Evolutionary conservation across 2,113 vertebrate species (phyloP).

Genomic region (Gambusia holbrooki): DNA sequence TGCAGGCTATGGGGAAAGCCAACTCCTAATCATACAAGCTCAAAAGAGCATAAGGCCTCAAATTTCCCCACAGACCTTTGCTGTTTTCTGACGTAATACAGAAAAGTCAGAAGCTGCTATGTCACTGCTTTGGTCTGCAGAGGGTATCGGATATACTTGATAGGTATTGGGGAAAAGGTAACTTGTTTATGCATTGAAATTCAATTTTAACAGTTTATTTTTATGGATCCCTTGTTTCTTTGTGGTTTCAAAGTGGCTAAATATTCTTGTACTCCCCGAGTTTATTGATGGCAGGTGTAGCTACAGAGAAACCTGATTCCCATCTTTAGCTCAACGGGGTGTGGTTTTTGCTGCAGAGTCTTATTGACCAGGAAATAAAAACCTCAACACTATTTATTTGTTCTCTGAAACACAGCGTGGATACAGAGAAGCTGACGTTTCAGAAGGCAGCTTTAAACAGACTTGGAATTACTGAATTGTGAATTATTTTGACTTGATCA

Average conservation of each 20-base stretch:
- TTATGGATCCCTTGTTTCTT: background rate
- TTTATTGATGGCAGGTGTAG: constrained; percentile 83
- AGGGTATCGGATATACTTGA: constrained; percentile 78
- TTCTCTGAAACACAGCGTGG: constrained; percentile 87
- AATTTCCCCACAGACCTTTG: constrained; percentile 76
- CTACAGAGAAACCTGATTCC: constrained; percentile 88
- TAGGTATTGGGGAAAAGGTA: constrained; percentile 22
- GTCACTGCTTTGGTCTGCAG: constrained; percentile 82
- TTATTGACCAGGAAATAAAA: constrained; percentile 80
- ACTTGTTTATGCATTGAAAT: constrained; percentile 70
- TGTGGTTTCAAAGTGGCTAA: constrained; percentile 46
- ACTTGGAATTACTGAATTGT: constrained; percentile 50
- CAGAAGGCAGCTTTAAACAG: constrained; percentile 86
- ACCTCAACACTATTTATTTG: constrained; percentile 87
- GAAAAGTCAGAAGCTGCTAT: constrained; percentile 86
- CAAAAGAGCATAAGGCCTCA: constrained; percentile 50
- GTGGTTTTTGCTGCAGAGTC: constrained; percentile 66
- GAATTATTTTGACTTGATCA: constrained; percentile 74
- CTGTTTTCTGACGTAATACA: constrained; percentile 86
- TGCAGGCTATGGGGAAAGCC: constrained; percentile 79
- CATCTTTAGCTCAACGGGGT: constrained; percentile 65
- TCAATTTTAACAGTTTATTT: constrained; percentile 72
- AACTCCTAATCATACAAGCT: constrained; percentile 72
- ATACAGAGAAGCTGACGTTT: constrained; percentile 90
- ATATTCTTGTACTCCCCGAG: constrained; percentile 62